These are phyloP conservation scores for Tauraco hartlaubi DNA, from an alignment of 2,797 vertebrate species.

Conservation along the genomic window DNA sequence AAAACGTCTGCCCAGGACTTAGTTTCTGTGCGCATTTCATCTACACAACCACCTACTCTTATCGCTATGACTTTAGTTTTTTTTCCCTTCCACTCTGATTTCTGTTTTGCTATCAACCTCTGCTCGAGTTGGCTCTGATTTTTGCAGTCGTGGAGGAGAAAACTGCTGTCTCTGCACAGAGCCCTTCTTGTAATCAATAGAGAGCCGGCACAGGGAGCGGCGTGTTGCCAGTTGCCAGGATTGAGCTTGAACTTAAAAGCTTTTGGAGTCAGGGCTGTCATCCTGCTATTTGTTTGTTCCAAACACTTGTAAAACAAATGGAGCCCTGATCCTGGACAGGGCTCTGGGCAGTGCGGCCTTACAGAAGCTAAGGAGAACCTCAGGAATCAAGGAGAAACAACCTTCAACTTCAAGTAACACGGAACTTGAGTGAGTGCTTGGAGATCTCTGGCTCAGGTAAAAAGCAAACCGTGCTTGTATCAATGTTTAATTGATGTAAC, in stretches of 20 bases:
- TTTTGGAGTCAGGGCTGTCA: not conserved
- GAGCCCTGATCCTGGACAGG: not conserved
- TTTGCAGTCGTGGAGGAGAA: not conserved
- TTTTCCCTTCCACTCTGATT: not conserved
- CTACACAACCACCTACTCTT: not conserved
- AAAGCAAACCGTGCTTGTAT: not conserved
- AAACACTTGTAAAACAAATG: not conserved
- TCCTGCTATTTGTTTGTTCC: not conserved
- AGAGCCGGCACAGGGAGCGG: not conserved
- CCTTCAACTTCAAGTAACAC: not conserved
- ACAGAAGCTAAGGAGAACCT: not conserved
- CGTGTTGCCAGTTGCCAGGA: rapidly evolving
- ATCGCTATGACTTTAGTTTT: not conserved
- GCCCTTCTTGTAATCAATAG: not conserved
- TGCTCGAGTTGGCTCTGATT: not conserved
- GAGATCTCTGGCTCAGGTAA: not conserved
- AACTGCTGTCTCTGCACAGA: constrained; percentile 18
- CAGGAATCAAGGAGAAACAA: not conserved
- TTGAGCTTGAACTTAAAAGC: not conserved
- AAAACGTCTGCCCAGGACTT: not conserved
- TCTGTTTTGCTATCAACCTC: not conserved
- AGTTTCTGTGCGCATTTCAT: not conserved
- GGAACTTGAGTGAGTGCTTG: not conserved
- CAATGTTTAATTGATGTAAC: not conserved
- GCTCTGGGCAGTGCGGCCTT: not conserved